Conservation (phyloP, 1,140 invertebrate genomes). For the Plutomurus gul region DNA sequence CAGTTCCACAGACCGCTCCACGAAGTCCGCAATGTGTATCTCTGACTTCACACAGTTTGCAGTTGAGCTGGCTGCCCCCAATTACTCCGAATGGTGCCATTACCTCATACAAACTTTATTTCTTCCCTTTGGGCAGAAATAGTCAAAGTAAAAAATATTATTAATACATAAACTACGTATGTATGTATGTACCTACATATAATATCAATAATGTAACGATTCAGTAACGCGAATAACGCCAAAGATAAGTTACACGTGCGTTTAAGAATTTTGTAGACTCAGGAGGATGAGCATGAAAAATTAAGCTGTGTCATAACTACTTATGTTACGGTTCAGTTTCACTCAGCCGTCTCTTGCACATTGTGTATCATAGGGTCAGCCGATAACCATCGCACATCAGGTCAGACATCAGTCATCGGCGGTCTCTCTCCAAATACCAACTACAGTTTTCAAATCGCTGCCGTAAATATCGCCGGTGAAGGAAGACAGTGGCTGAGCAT, state of each 20-base stretch:
- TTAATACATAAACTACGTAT: neutral
- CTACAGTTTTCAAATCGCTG: conserved; percentile 79
- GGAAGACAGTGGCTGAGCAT: conserved; percentile 70
- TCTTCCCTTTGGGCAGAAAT: conserved; percentile 20
- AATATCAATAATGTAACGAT: too few relatives aligned
- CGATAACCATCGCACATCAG: conserved; percentile 65
- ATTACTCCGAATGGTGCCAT: conserved; percentile 36
- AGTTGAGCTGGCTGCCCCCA: conserved; percentile 61
- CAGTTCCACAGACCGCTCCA: neutral
- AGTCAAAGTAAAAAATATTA: neutral
- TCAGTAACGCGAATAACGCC: too few relatives aligned
- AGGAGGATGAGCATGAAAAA: too few relatives aligned
- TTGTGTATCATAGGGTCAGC: conserved; percentile 49
- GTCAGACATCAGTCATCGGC: conserved; percentile 63
- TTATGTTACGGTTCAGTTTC: too few relatives aligned
- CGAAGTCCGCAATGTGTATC: conserved; percentile 51
- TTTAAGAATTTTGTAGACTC: too few relatives aligned
- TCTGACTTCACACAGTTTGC: conserved; percentile 59
- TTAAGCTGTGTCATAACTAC: too few relatives aligned
- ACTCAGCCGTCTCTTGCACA: too few relatives aligned
- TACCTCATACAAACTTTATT: conserved; percentile 40
- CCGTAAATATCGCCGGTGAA: conserved; percentile 76
- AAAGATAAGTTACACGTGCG: too few relatives aligned
- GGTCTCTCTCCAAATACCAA: conserved; percentile 70
- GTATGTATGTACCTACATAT: too few relatives aligned